These are phyloP conservation scores for Perizoma flavofasciatum DNA, from an alignment of 2,888 invertebrate genomes.

Conservation along the genomic window DNA sequence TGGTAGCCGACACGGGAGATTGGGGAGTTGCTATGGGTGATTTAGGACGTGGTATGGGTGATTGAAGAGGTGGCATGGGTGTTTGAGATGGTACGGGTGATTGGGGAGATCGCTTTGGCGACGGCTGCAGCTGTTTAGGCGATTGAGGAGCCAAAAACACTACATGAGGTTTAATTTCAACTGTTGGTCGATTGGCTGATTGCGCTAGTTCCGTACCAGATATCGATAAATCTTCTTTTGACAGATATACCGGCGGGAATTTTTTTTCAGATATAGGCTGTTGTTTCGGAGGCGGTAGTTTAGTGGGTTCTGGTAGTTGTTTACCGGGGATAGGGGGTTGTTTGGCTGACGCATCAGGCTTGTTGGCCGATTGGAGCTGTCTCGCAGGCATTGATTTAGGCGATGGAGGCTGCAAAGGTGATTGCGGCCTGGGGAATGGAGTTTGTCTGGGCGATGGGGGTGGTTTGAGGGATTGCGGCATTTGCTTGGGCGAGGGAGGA, in stretches of 20 bases:
- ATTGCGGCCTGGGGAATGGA: conserved; percentile 36
- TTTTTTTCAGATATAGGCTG: conserved; percentile 19
- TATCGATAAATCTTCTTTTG: conserved; percentile 18
- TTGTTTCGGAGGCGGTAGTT: conserved; percentile 8
- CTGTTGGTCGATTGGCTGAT: conserved; percentile 25
- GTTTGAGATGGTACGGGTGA: conserved; percentile 6
- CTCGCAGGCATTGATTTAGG: conserved; percentile 38
- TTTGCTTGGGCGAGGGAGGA: conserved; percentile 25
- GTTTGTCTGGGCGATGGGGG: conserved; percentile 19
- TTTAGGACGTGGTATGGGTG: conserved; percentile 5
- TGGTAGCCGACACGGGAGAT: conserved; percentile 23
- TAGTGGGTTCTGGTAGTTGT: conserved; percentile 3
- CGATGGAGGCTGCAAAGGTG: conserved; percentile 51
- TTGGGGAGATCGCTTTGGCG: conserved; percentile 15
- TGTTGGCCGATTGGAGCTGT: conserved; percentile 21
- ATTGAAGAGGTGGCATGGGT: conserved; percentile 4
- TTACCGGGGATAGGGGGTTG: conserved; percentile 21
- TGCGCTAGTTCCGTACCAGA: conserved; percentile 17
- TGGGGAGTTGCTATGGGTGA: not conserved
- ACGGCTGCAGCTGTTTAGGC: conserved; percentile 9
- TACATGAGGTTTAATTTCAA: conserved; percentile 27
- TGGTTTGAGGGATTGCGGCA: conserved; percentile 17
- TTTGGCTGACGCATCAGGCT: conserved; percentile 35
- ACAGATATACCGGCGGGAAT: conserved; percentile 14
- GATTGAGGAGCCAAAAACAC: conserved; percentile 32